Conservation (phyloP, 2,113 vertebrate species). For the Tricholaema leucomelas region DNA sequence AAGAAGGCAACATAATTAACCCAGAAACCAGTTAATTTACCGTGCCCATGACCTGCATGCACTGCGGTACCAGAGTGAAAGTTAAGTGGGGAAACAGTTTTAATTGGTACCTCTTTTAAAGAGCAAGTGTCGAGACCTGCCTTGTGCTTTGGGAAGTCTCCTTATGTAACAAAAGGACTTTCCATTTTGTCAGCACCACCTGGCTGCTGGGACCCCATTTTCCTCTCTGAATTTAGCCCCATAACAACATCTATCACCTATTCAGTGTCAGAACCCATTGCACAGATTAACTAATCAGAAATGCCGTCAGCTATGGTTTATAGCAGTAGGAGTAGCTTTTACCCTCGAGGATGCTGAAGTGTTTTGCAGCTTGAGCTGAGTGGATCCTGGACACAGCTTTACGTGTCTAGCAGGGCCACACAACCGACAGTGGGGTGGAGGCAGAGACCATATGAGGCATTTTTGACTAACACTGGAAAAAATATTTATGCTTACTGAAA, state of each 20-base stretch:
- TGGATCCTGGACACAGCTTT: background rate
- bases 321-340: background rate
- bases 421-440: slow-evolving; percentile 32
- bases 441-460: background rate
- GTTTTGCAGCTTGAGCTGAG: background rate
- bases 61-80: background rate
- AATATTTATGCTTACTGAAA: slow-evolving; percentile 34
- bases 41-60: background rate
- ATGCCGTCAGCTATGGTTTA: background rate
- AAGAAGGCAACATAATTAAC: slow-evolving; percentile 25
- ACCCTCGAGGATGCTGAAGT: background rate
- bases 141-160: slow-evolving; percentile 1
- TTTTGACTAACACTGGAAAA: slow-evolving; percentile 36
- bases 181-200: background rate
- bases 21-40: slow-evolving; percentile 29
- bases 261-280: background rate
- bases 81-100: background rate
- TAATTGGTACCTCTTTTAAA: slow-evolving; percentile 24
- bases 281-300: background rate
- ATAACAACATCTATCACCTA: background rate
- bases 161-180: background rate
- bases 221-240: background rate
- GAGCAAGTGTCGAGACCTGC: background rate
- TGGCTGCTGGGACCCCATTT: background rate
- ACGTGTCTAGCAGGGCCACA: background rate